Conservation (phyloP, 1,140 invertebrate species). For the Caenorhabditis briggsae region DNA sequence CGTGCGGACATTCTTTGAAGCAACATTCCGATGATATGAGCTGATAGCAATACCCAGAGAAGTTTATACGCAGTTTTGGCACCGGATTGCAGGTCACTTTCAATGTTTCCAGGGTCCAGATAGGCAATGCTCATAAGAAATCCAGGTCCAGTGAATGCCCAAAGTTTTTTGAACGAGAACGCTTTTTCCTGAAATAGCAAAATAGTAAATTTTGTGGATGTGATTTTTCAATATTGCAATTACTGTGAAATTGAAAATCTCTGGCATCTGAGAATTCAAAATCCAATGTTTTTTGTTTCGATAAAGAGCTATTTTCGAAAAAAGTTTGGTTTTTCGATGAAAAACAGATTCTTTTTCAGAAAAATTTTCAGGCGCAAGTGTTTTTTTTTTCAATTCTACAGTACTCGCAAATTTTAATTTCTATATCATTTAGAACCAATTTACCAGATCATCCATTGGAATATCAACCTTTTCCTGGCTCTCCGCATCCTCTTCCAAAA, state of each 20-base stretch:
- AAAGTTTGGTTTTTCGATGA: too few relatives aligned
- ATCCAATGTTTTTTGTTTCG: too few relatives aligned
- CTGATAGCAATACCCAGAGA: constrained; percentile 89
- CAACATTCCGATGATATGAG: constrained; percentile 87
- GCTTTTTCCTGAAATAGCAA: constrained; percentile 52
- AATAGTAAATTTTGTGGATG: neutral
- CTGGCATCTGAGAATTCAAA: too few relatives aligned
- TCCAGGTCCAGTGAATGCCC: constrained; percentile 91
- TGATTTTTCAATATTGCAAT: neutral
- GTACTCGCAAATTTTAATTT: neutral
- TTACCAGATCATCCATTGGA: constrained; percentile 33
- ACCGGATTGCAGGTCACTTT: constrained; percentile 88
- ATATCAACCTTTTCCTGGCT: constrained; percentile 39
- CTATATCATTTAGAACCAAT: neutral
- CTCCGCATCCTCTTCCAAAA: constrained; percentile 27
- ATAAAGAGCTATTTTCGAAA: too few relatives aligned
- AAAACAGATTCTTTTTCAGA: too few relatives aligned
- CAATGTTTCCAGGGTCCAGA: constrained; percentile 91
- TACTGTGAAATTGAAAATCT: too few relatives aligned
- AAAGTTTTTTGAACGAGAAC: constrained; percentile 88
- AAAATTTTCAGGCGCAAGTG: too few relatives aligned
- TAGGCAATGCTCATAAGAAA: constrained; percentile 94
- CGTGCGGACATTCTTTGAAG: constrained; percentile 89
- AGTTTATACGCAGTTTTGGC: constrained; percentile 80
- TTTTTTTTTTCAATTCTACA: too few relatives aligned